phyloP scores from a whole-genome alignment of 2,797 vertebrate species.

The Karalla daura region DNA sequence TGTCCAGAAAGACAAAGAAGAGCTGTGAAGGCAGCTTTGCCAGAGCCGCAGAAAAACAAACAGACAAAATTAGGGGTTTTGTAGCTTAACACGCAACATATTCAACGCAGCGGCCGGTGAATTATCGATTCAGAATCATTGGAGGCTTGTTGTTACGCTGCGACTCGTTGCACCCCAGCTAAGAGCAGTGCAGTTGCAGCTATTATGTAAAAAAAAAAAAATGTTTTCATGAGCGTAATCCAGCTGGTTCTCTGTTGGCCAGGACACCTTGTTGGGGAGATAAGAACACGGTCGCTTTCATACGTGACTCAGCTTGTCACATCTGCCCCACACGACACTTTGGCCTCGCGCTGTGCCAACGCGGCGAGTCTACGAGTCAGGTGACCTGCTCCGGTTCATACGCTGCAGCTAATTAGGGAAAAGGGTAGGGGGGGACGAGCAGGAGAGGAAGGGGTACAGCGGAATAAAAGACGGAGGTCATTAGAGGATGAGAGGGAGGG shows the following conservation, averaged over 20 bases:
- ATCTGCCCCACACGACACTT: slow-evolving; percentile 17
- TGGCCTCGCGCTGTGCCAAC: slow-evolving; percentile 1
- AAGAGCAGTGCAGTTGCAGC: neutral
- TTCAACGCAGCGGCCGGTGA: neutral
- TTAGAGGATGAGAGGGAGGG: slow-evolving; percentile 4
- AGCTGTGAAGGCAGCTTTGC: slow-evolving; percentile 6
- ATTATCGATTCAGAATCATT: slow-evolving; percentile 13
- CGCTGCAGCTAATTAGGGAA: neutral
- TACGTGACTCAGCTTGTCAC: slow-evolving; percentile 37
- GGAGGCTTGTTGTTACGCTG: slow-evolving; percentile 12
- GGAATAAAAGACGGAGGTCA: slow-evolving; percentile 20
- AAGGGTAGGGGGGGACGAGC: slow-evolving; percentile 2
- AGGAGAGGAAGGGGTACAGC: neutral
- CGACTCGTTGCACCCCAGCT: slow-evolving; percentile 24
- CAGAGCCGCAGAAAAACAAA: neutral
- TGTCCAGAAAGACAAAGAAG: slow-evolving; percentile 9
- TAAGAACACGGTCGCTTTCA: slow-evolving; percentile 13
- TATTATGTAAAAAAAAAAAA: slow-evolving; percentile 16
- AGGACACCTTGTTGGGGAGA: slow-evolving; percentile 17
- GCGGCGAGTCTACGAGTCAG: neutral
- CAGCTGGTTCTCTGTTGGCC: neutral
- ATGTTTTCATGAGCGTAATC: slow-evolving; percentile 6
- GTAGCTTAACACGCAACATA: neutral
- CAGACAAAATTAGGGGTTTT: neutral
- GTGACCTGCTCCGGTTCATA: neutral